A percentile compares a stretch with the other conserved stretches of the same genome.
Evolutionary conservation across 2,113 vertebrate species (phyloP).

Genomic region (Muntiacus reevesi): DNA sequence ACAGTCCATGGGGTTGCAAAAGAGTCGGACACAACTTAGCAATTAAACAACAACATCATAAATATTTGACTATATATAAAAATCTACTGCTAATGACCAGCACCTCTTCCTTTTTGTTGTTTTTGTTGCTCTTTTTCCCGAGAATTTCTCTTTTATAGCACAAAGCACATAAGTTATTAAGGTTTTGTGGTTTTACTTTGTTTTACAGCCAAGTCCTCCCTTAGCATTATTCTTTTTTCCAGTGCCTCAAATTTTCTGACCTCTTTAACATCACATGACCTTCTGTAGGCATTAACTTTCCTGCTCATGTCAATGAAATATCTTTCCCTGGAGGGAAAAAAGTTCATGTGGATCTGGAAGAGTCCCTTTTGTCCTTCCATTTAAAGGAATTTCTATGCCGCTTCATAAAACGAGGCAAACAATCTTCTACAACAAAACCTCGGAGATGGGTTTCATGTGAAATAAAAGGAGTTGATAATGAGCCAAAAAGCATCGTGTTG

Average conservation of each 20-base stretch:
- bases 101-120: not conserved
- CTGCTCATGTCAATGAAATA: not conserved
- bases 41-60: not conserved
- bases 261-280: not conserved
- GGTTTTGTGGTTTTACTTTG: not conserved
- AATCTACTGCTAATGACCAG: not conserved
- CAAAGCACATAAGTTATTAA: not conserved
- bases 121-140: not conserved
- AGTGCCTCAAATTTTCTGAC: not conserved
- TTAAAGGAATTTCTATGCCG: slow-evolving; percentile 12
- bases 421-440: not conserved
- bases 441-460: not conserved
- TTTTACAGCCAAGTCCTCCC: not conserved
- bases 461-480: slow-evolving; percentile 29
- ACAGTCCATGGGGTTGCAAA: not conserved
- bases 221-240: not conserved
- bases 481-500: not conserved
- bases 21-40: not conserved
- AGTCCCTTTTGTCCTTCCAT: not conserved
- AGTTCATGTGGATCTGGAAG: not conserved
- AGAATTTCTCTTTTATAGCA: not conserved
- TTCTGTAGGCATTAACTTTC: not conserved
- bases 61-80: not conserved
- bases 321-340: not conserved
- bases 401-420: not conserved